A percentile compares a stretch with the other conserved stretches of the same genome.
Conservation (phyloP, 2,113 vertebrate species). For the Thalassoma bifasciatum region DNA sequence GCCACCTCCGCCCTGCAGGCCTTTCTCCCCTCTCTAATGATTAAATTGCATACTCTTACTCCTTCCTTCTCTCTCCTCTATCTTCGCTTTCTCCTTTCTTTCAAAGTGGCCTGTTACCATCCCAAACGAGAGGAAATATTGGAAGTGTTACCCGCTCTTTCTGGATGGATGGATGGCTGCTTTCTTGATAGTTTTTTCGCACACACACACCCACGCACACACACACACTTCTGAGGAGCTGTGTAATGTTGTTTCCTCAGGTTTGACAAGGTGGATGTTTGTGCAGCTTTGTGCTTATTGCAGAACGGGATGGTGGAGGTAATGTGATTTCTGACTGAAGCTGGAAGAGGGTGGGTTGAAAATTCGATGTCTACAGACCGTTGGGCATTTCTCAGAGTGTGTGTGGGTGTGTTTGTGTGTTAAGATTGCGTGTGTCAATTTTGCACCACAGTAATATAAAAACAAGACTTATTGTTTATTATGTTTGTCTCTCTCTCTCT, state of each 20-base stretch:
- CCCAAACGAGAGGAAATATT: slow-evolving; percentile 54
- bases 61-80: slow-evolving; percentile 14
- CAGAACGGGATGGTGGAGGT: slow-evolving; percentile 39
- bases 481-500: slow-evolving; percentile 4
- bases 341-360: slow-evolving; percentile 46
- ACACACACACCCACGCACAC: no score
- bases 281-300: slow-evolving; percentile 56
- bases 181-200: slow-evolving; percentile 57
- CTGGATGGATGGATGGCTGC: slow-evolving; percentile 44
- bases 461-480: slow-evolving; percentile 18
- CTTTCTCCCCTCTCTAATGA: slow-evolving; percentile 60
- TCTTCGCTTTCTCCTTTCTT: slow-evolving; percentile 32
- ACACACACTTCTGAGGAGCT: slow-evolving; percentile 3
- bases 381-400: slow-evolving; percentile 49
- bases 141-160: slow-evolving; percentile 21
- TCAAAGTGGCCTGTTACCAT: slow-evolving; percentile 57
- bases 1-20: slow-evolving; percentile 18
- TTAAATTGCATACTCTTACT: slow-evolving; percentile 52
- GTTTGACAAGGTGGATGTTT: slow-evolving; percentile 61
- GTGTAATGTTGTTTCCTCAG: slow-evolving; percentile 45
- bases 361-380: slow-evolving; percentile 51
- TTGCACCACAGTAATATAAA: slow-evolving; percentile 17
- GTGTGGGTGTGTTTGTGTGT: slow-evolving; percentile 22
- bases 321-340: slow-evolving; percentile 68
- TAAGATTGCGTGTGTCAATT: slow-evolving; percentile 30